phyloP scores from a whole-genome alignment of 2,113 vertebrate species.

The Clarias magur region DNA sequence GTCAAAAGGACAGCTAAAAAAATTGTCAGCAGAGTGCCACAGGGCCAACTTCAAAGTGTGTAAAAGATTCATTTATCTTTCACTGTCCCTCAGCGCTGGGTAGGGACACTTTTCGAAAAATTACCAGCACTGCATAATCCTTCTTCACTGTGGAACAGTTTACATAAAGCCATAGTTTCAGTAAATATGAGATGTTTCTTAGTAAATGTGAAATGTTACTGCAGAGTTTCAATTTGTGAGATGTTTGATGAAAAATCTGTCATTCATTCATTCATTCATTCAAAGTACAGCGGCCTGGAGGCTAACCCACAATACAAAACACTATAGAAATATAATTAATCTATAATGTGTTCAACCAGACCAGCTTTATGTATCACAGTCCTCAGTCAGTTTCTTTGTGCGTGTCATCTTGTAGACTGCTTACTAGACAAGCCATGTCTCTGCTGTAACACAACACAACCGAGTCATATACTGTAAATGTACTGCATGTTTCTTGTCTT shows the following conservation, averaged over 20 bases:
- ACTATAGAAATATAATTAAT: neutral
- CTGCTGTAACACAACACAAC: neutral
- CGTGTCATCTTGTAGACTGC: neutral
- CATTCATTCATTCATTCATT: too few relatives aligned
- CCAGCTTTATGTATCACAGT: neutral
- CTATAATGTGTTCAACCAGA: neutral
- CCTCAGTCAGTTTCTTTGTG: neutral
- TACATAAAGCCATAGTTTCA: neutral
- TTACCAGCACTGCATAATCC: neutral
- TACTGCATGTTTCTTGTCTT: neutral
- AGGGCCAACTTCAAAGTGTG: slow-evolving; percentile 28
- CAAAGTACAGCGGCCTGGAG: too few relatives aligned
- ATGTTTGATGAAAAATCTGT: neutral
- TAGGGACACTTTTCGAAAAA: neutral
- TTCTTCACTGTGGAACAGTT: neutral
- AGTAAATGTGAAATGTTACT: neutral
- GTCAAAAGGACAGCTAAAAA: slow-evolving; percentile 27
- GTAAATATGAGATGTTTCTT: neutral
- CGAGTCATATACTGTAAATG: neutral
- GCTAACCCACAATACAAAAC: too few relatives aligned
- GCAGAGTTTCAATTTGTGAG: neutral
- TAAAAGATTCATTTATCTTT: slow-evolving; percentile 27
- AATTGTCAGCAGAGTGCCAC: neutral
- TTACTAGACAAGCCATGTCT: neutral
- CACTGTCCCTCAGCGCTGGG: neutral